These are phyloP conservation scores for Tigriopus japonicus DNA, from an alignment of 1,140 invertebrate genomes.

Conservation along the genomic window DNA sequence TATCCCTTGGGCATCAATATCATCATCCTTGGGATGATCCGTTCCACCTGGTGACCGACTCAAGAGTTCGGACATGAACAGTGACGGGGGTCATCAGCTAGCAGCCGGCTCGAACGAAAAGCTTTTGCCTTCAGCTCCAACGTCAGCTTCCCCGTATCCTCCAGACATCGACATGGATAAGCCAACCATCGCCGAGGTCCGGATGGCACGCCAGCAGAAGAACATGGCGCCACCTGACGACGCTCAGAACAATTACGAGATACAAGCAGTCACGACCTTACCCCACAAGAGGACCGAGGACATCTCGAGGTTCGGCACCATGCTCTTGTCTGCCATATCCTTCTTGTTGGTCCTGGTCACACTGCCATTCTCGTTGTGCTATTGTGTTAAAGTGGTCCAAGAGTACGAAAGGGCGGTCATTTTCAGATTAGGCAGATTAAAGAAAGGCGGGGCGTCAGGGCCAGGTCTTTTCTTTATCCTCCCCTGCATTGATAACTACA, in stretches of 20 bases:
- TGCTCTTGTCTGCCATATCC: conserved; percentile 12
- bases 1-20: too few relatives aligned
- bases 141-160: conserved; percentile 3
- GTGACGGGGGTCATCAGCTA: not conserved
- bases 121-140: conserved; percentile 2
- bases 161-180: conserved; percentile 1
- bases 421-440: conserved; percentile 29
- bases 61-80: not conserved
- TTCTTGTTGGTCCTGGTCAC: conserved; percentile 8
- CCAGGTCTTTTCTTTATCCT: conserved; percentile 35
- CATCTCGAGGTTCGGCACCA: conserved; percentile 12
- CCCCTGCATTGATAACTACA: conserved; percentile 35
- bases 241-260: conserved; percentile 1
- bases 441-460: conserved; percentile 34
- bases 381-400: conserved; percentile 28
- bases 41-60: too few relatives aligned
- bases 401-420: conserved; percentile 32
- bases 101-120: conserved; percentile 7
- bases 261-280: not conserved
- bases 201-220: not conserved
- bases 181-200: not conserved
- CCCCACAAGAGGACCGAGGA: conserved; percentile 2
- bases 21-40: too few relatives aligned
- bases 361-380: conserved; percentile 13
- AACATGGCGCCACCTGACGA: not conserved